Evolutionary conservation across 2,888 invertebrate species (phyloP).

Genomic region (Mimas tiliae): DNA sequence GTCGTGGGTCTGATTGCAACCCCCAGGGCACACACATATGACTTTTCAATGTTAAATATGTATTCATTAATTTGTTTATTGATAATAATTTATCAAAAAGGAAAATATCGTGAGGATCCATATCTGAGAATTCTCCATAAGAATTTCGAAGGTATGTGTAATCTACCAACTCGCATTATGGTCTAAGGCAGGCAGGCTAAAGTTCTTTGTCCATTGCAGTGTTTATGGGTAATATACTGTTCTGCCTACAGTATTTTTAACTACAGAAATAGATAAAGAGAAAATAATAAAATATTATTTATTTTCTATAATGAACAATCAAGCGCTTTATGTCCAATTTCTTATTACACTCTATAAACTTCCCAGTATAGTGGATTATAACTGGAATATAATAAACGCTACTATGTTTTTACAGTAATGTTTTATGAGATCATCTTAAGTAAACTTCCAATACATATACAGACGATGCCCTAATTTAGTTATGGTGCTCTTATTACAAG

Average conservation of each 20-base stretch:
- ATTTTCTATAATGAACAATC: background rate
- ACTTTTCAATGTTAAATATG: too few relatives aligned
- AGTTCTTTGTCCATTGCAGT: background rate
- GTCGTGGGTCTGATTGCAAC: too few relatives aligned
- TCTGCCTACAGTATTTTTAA: background rate
- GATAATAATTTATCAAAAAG: too few relatives aligned
- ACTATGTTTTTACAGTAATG: background rate
- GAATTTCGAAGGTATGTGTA: too few relatives aligned
- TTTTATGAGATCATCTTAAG: background rate
- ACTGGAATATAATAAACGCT: background rate
- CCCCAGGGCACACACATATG: too few relatives aligned
- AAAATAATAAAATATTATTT: background rate
- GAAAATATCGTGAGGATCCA: too few relatives aligned
- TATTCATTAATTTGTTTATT: too few relatives aligned
- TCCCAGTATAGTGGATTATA: background rate
- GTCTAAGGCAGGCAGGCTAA: too few relatives aligned
- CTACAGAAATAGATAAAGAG: background rate
- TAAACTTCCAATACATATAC: background rate
- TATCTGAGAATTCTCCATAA: too few relatives aligned
- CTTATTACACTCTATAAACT: background rate
- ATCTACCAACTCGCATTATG: too few relatives aligned
- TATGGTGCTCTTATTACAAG: conserved; percentile 29
- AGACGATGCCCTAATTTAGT: background rate
- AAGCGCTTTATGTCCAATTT: background rate
- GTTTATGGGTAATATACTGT: background rate